Conservation (phyloP, 2,888 invertebrate species). For the Trissoscelio sp. region DNA sequence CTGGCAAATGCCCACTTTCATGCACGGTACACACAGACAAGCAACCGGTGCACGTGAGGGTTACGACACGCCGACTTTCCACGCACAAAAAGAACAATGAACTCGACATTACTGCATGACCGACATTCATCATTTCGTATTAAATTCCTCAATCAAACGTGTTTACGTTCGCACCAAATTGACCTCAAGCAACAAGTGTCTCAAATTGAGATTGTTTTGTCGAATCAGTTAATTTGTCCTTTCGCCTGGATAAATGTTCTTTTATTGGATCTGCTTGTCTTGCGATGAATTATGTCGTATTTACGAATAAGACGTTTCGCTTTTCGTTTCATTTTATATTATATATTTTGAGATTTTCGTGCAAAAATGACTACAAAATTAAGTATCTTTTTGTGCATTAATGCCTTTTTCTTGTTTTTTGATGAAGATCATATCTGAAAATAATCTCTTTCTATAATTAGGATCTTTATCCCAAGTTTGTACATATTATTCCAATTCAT, state of each 20-base stretch:
- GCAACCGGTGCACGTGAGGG: conserved; percentile 7
- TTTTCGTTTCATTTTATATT: too few relatives aligned
- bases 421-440: too few relatives aligned
- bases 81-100: conserved; percentile 60
- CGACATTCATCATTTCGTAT: conserved; percentile 48
- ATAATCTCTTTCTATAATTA: too few relatives aligned
- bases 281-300: background rate
- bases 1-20: conserved; percentile 64
- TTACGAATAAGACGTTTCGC: background rate
- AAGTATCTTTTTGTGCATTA: too few relatives aligned
- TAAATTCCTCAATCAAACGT: conserved; percentile 25
- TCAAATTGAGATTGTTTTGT: conserved; percentile 10
- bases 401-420: too few relatives aligned
- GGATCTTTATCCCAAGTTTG: too few relatives aligned
- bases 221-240: conserved; percentile 14
- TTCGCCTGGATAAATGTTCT: background rate
- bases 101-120: conserved; percentile 53
- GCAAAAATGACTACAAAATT: too few relatives aligned
- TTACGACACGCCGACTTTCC: conserved; percentile 56
- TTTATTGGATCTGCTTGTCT: conserved; percentile 8
- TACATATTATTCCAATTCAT: too few relatives aligned
- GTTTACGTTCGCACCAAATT: conserved; percentile 14
- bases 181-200: background rate
- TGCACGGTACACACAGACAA: conserved; percentile 38
- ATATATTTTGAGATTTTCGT: too few relatives aligned